phyloP scores from a whole-genome alignment of 2,113 vertebrate genomes.

The Passerina amoena region DNA sequence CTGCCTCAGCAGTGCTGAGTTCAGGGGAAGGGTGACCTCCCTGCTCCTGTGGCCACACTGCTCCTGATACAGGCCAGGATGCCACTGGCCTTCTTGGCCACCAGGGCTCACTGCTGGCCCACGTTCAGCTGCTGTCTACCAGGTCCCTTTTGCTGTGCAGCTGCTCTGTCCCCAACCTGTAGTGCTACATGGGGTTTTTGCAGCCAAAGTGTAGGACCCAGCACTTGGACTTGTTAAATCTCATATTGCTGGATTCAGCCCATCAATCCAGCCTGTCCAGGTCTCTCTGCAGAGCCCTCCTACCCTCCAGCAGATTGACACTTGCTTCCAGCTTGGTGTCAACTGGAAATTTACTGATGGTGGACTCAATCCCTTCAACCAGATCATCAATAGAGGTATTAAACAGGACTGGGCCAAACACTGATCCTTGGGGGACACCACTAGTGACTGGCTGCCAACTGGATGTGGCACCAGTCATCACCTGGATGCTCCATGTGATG shows the following conservation, averaged over 20 bases:
- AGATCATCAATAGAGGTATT: background rate
- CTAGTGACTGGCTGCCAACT: background rate
- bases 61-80: background rate
- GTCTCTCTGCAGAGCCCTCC: background rate
- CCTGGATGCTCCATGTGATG: background rate
- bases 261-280: background rate
- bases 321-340: background rate
- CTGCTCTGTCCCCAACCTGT: rapidly evolving
- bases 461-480: background rate
- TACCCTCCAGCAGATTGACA: background rate
- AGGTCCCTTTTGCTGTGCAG: rapidly evolving
- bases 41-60: background rate
- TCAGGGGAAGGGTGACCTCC: background rate
- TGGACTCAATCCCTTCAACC: background rate
- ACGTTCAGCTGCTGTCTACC: background rate
- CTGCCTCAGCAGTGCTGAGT: rapidly evolving
- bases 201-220: background rate
- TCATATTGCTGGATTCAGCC: background rate
- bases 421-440: background rate
- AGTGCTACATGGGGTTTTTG: background rate
- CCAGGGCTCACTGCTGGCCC: background rate
- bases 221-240: background rate
- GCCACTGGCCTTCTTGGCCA: background rate
- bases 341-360: background rate
- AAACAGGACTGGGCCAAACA: background rate